Percentiles rank a stretch among this genome's conserved stretches.
Conservation (phyloP, 2,113 vertebrate genomes). For the Phaethornis superciliosus region DNA sequence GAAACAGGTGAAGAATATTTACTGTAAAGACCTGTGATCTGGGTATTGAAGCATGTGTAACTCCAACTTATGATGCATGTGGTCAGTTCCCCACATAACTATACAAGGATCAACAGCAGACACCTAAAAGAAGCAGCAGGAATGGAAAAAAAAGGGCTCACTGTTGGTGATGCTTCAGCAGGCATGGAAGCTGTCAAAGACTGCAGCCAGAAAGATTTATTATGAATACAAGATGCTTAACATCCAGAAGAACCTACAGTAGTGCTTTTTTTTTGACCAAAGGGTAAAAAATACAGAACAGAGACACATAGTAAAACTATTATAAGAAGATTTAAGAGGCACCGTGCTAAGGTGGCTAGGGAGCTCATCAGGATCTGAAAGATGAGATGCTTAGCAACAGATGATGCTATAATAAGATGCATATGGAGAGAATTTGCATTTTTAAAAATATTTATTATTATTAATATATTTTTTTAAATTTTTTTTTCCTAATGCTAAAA, state of each 20-base stretch:
- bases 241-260: background rate
- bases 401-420: background rate
- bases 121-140: background rate
- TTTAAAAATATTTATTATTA: background rate
- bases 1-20: background rate
- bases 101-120: background rate
- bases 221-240: background rate
- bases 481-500: background rate
- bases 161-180: background rate
- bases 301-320: background rate
- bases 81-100: background rate
- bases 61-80: background rate
- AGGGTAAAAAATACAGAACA: background rate
- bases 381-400: slow-evolving; percentile 13
- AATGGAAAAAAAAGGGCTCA: background rate
- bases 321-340: background rate
- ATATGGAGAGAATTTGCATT: background rate
- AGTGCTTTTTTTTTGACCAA: background rate
- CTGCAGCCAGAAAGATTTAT: background rate
- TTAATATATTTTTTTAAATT: background rate
- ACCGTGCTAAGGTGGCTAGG: background rate
- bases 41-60: background rate
- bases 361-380: background rate
- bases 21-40: background rate
- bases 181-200: background rate